Conservation (phyloP, 2,797 vertebrate species). For the Steatocranus sp. region DNA sequence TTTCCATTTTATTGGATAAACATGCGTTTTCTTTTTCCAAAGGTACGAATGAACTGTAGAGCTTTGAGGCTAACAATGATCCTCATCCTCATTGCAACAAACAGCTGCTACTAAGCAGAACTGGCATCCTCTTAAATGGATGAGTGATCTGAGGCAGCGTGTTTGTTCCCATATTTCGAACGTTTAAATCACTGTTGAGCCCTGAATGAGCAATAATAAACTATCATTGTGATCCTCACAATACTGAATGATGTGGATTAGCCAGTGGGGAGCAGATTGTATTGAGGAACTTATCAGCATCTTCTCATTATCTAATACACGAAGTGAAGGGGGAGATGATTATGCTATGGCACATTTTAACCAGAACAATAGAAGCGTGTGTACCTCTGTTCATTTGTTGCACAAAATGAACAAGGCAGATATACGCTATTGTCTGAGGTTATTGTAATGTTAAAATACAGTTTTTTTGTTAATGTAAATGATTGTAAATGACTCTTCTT, state of each 20-base stretch:
- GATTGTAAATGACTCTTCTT: constrained; percentile 71
- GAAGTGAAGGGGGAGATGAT: constrained; percentile 48
- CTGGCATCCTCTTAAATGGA: constrained; percentile 53
- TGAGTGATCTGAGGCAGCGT: constrained; percentile 55
- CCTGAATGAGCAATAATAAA: constrained; percentile 67
- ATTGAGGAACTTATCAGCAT: constrained; percentile 69
- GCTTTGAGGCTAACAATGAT: constrained; percentile 26
- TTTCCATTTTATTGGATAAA: background rate
- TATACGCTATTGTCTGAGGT: constrained; percentile 65
- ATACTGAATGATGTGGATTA: constrained; percentile 66
- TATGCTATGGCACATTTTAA: constrained; percentile 45
- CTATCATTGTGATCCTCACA: constrained; percentile 68
- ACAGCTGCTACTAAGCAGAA: constrained; percentile 31
- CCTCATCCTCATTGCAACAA: constrained; percentile 5
- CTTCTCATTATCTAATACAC: constrained; percentile 72
- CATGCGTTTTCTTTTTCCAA: background rate
- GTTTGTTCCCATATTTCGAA: constrained; percentile 46
- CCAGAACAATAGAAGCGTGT: constrained; percentile 56
- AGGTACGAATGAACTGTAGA: background rate
- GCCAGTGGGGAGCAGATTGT: constrained; percentile 54
- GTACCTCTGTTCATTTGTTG: constrained; percentile 53
- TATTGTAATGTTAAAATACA: constrained; percentile 76
- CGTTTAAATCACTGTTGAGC: constrained; percentile 55
- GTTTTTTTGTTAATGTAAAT: constrained; percentile 73
- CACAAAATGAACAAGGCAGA: constrained; percentile 52